Conservation (phyloP, 2,888 invertebrate species). For the Luperina testacea region DNA sequence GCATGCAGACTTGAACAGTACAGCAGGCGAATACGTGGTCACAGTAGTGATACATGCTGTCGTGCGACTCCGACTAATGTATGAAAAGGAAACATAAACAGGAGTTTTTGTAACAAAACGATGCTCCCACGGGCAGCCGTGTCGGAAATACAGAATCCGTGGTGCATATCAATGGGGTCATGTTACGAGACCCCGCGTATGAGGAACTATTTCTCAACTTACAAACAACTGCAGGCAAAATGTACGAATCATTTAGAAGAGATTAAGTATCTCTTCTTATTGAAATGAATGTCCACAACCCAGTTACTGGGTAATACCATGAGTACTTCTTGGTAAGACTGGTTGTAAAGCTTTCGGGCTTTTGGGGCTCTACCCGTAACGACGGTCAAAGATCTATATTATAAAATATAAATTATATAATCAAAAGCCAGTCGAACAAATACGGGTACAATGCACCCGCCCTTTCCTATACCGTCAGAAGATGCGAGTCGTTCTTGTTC, state of each 20-base stretch:
- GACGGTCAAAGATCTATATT: background rate
- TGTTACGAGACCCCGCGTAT: conserved; percentile 10
- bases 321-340: background rate
- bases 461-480: too few species aligned
- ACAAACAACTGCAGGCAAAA: background rate
- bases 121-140: conserved; percentile 58
- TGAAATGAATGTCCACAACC: too few species aligned
- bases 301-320: background rate
- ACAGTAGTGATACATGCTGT: conserved; percentile 26
- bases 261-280: background rate
- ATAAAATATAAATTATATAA: background rate
- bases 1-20: background rate
- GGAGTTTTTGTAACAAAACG: conserved; percentile 58
- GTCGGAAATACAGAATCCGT: conserved; percentile 63
- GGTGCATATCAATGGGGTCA: conserved; percentile 60
- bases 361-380: background rate
- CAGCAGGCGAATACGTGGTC: conserved; percentile 19
- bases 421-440: background rate
- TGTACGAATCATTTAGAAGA: background rate
- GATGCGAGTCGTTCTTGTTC: too few species aligned
- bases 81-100: conserved; percentile 59
- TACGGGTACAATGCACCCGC: background rate
- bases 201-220: conserved; percentile 46
- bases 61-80: conserved; percentile 45
- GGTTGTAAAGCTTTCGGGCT: background rate